Evolutionary conservation across 2,113 vertebrate genomes (phyloP), one percentile per base, ranked within the genome.

Genomic region (Columbina picui): DNA sequence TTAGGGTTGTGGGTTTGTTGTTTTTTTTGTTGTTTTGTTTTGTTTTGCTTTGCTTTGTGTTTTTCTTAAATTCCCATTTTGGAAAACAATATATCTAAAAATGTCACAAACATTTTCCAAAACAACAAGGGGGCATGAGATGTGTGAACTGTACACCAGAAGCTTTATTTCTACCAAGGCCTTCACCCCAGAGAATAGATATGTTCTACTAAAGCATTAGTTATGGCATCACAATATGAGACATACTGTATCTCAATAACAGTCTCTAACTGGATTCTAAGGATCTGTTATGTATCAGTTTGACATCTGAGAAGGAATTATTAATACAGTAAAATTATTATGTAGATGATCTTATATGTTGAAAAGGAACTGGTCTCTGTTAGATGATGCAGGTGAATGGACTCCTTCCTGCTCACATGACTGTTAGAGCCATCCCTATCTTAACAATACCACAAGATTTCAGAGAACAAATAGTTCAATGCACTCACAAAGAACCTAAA

Each of bases 61-160:
- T 57, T 41, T 34, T 2, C 41, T 70, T 84, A 63, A 4, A 67
- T 65, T 78, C 63, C 38, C 36, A 68, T 63, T 83, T 88, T 63
- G 7, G 47, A 90, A 67, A 7, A 18, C 19, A 39, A 14, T 2
- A 1, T 63, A 17, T 75, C 29, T 84, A 56, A 84, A 90, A 93
- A 71, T 56, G 9, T 26, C 26, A 63, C 18, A 59, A 70, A 9
- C 3, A 56, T 32, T 83, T 86, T 76, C n/a, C 21, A 83, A 60
- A 76, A 50, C 12, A 67, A 47, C 17, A 53, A 45, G 16, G 1
- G 5, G 5, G 6, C 0, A 0, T 7, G 4, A 16, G 4, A 25
- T 49, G 11, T n/a, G 12, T 65, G 32, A 90, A 47, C 5, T 10
- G 21, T 45, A 55, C 13, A 84, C 36, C 27, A 78, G 38, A 45